Conservation (phyloP, 2,888 invertebrate genomes). For the Phalera bucephala region DNA sequence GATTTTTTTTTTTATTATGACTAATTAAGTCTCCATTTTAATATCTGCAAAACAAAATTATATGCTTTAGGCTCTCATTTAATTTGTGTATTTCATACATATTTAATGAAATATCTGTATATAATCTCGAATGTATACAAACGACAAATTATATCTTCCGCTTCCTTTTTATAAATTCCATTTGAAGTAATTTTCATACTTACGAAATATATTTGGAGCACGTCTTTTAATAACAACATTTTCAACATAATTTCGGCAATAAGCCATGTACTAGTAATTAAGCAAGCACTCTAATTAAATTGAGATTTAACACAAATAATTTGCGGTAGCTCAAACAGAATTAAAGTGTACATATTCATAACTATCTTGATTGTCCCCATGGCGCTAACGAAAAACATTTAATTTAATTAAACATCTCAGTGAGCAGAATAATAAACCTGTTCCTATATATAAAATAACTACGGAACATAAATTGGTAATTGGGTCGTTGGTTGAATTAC, state of each 20-base stretch:
- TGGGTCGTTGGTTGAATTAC: too few relatives aligned
- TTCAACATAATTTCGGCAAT: slow-evolving; percentile 38
- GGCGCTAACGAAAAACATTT: slow-evolving; percentile 19
- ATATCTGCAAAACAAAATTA: too few relatives aligned
- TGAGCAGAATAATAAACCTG: slow-evolving; percentile 2
- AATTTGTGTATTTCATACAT: too few relatives aligned
- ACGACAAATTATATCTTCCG: neutral
- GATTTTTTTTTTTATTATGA: too few relatives aligned
- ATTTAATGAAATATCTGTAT: too few relatives aligned
- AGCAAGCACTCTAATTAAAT: slow-evolving; percentile 51
- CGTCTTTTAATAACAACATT: slow-evolving; percentile 17
- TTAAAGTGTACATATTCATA: slow-evolving; percentile 37
- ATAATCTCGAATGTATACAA: too few relatives aligned
- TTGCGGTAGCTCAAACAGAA: slow-evolving; percentile 45
- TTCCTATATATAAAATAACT: neutral
- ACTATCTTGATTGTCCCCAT: slow-evolving; percentile 19
- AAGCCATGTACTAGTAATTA: slow-evolving; percentile 47
- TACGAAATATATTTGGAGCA: slow-evolving; percentile 7
- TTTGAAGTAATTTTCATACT: slow-evolving; percentile 8
- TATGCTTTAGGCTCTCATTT: too few relatives aligned
- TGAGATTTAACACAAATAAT: slow-evolving; percentile 47
- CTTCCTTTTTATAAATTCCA: neutral
- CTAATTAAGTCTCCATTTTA: too few relatives aligned
- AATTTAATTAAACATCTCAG: slow-evolving; percentile 9
- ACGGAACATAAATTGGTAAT: too few relatives aligned